Percentiles rank a stretch among this genome's conserved stretches.
phyloP scores from a whole-genome alignment of 2,888 invertebrate genomes.

The Scaptomyza caliginosa region DNA sequence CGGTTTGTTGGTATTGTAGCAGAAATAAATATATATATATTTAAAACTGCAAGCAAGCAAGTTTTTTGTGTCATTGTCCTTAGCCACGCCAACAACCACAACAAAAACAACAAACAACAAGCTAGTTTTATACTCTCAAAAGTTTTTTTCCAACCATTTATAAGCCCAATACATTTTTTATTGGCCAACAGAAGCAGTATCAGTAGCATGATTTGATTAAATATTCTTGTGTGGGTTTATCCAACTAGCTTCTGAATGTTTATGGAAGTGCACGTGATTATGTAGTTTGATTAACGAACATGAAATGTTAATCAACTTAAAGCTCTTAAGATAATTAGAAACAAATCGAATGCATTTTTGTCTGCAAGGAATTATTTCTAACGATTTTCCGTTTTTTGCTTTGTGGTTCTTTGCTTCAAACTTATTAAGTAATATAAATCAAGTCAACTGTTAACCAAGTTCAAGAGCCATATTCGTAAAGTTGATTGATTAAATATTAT shows the following conservation, averaged over 20 bases:
- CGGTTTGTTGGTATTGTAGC: conserved; percentile 12
- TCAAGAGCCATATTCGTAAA: neutral
- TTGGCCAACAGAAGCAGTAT: no score
- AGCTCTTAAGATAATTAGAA: neutral
- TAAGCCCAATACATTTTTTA: neutral
- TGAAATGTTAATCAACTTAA: neutral
- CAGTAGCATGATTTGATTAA: conserved; percentile 1
- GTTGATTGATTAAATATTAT: no score
- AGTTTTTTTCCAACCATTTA: neutral
- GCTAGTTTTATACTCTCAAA: conserved; percentile 9
- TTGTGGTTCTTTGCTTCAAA: neutral
- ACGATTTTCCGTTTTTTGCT: neutral
- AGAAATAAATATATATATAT: no score
- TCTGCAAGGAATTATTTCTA: neutral
- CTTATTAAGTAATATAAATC: neutral
- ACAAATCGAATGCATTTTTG: neutral
- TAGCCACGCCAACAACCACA: conserved; percentile 1
- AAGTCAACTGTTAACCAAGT: neutral
- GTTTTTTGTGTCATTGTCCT: conserved; percentile 65
- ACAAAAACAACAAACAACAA: conserved; percentile 1
- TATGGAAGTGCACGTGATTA: neutral
- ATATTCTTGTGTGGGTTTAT: neutral
- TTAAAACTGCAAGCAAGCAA: conserved; percentile 31
- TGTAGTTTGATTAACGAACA: neutral
- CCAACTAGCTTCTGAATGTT: neutral